Evolutionary conservation across 2,113 vertebrate genomes (phyloP).

Genomic region (Corynorhinus townsendii): DNA sequence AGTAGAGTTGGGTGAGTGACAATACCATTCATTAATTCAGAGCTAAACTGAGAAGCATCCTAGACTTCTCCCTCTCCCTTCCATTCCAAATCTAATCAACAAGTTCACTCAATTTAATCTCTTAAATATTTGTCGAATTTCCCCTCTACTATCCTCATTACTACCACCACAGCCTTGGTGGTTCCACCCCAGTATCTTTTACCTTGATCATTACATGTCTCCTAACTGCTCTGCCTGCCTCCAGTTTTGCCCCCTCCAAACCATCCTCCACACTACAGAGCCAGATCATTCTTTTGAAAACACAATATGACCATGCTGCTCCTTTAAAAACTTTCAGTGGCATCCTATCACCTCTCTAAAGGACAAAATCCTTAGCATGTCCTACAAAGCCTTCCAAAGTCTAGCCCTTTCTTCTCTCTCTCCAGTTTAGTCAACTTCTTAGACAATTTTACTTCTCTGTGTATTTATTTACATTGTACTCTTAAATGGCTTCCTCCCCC

Average conservation of each 20-base stretch:
- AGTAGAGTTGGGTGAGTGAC: neutral
- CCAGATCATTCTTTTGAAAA: neutral
- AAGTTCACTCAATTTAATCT: slow-evolving; percentile 1
- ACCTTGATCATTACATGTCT: neutral
- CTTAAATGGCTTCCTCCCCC: neutral
- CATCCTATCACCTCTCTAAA: neutral
- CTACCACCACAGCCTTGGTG: neutral
- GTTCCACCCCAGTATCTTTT: neutral
- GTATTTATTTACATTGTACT: neutral
- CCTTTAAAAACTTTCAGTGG: slow-evolving; percentile 3
- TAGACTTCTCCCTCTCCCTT: neutral
- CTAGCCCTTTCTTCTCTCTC: neutral
- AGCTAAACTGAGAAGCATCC: neutral
- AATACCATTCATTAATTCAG: neutral
- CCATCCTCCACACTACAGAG: neutral
- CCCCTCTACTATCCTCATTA: neutral
- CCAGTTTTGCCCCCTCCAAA: neutral
- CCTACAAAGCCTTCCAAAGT: neutral
- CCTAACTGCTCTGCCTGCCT: neutral
- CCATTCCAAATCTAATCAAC: neutral
- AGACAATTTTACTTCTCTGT: neutral
- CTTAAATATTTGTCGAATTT: slow-evolving; percentile 28
- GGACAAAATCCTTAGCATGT: neutral
- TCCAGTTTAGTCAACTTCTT: neutral
- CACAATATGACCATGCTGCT: neutral